Base-by-base conservation (phyloP, 1,140 invertebrate species). In the Leptinotarsa lineolata region DNA sequence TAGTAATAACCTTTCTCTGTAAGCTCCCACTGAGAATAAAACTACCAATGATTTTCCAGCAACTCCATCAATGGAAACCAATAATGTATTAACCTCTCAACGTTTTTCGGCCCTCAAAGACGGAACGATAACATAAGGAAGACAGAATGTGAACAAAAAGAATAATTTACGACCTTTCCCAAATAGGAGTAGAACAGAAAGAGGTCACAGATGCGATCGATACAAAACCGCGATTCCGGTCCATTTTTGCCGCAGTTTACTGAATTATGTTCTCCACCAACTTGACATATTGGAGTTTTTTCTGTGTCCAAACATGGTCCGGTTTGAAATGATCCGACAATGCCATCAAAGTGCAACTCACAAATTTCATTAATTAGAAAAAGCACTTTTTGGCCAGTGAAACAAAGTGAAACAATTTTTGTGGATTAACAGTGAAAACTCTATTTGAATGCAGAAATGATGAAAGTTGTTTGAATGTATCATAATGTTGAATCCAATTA, bases 161-260 rank as follows among this genome's bases (percentile, higher is more conserved):
- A 54, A 54, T 54, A 16, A 54, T 54, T 54, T 54, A 54, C n/a
- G 48, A 54, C 48, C 48, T 15, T 8, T 54, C n/a, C n/a, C 48
- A 54, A 18, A 15, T 54, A 54, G 48, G 4, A 54, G 48, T 54
- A 54, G 48, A 54, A 54, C 48, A 54, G 48, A 54, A 54, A 54
- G 15, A 18, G 48, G n/a, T 54, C 48, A 54, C 48, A 54, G n/a
- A 54, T 18, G n/a, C 15, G 48, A 18, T 54, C 48, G 48, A 54
- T 18, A 16, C 48, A 13, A 54, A 54, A 54, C 48, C 48, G 48
- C 48, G 48, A 54, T 54, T 54, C 48, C n/a, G 48, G 48, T 54
- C 48, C 48, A 54, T 54, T 54, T 39, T 54, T 54, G 48, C 48
- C 48, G 48, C 48, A 54, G 48, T 54, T 54, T 54, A 54, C 48